Evolutionary conservation across 2,113 vertebrate species (phyloP), one percentile per base, ranked within the genome.

Genomic region (Rhodinocichla rosea): DNA sequence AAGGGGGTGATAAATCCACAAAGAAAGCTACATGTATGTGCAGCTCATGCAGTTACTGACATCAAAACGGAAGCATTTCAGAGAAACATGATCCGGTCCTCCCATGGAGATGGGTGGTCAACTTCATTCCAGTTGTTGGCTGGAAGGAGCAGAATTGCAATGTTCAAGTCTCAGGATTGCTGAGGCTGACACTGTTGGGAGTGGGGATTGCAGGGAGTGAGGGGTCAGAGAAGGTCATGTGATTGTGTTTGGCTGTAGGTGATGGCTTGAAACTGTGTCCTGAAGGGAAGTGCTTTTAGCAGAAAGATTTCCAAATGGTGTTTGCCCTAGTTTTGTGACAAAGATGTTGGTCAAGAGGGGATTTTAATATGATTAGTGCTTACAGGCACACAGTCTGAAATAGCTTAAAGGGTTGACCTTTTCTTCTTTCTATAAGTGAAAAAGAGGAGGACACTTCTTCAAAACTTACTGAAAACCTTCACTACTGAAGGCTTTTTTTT

Each of bases 171-270:
- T 59, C 30, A 26, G 23, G 49, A 37, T 8, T 52, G 56, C 77
- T n/a, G 53, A 77, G 64, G 23, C 33, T 42, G 55, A 56, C 10
- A 2, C 62, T 15, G 15, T 18, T 53, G 60, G 30, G 27, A 42
- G 23, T 2, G 11, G 44, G 44, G 22, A 44, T n/a, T n/a, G 22
- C 57, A 19, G 1, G 2, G 21, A 35, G 8, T 1, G 2, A 87
- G 49, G 44, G 64, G 21, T 70, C 59, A 21, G 32, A 63, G 45
- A 18, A n/a, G n/a, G 28, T 63, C 21, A 3, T 35, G 52, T 30
- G 28, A 4, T 44, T 30, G 3, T 19, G 4, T 59, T 78, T 68
- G 68, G n/a, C 13, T 47, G 17, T 45, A 44, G 39, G 32, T 50
- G 67, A 8, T 22, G n/a, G 30, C 76, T 53, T 74, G 76, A 57